Evolutionary conservation across 2,797 vertebrate species (phyloP).

Genomic region (Sebastes minor): DNA sequence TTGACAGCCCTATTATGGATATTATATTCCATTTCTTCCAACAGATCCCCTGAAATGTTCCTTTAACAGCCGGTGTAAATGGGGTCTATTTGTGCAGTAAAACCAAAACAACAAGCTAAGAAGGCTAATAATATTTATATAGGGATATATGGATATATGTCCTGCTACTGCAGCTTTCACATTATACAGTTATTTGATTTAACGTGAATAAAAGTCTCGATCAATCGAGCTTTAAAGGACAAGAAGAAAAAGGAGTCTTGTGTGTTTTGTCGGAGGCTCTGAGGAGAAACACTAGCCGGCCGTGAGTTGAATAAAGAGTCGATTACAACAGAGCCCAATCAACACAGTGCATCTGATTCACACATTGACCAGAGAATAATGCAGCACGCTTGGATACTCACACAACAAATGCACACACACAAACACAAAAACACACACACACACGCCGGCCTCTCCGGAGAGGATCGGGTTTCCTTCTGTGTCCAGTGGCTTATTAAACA

Average conservation of each 20-base stretch:
- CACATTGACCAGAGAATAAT: conserved; percentile 48
- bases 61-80: not conserved
- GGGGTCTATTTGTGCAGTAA: not conserved
- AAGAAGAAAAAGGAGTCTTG: not conserved
- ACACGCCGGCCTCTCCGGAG: conserved; percentile 28
- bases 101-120: not conserved
- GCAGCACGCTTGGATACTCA: conserved; percentile 39
- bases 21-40: no score
- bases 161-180: not conserved
- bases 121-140: not conserved
- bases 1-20: not conserved
- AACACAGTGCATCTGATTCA: conserved; percentile 57
- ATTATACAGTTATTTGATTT: no score
- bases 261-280: not conserved
- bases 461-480: conserved; percentile 58
- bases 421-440: conserved; percentile 34
- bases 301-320: conserved; percentile 35
- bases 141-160: not conserved
- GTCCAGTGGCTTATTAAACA: conserved; percentile 74
- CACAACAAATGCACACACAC: conserved; percentile 30
- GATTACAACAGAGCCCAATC: conserved; percentile 38
- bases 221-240: not conserved
- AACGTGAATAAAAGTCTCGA: rapidly evolving
- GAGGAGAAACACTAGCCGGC: conserved; percentile 28
- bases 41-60: not conserved